phyloP scores from a whole-genome alignment of 2,888 invertebrate species.

The Zhuqinia jingwanae region DNA sequence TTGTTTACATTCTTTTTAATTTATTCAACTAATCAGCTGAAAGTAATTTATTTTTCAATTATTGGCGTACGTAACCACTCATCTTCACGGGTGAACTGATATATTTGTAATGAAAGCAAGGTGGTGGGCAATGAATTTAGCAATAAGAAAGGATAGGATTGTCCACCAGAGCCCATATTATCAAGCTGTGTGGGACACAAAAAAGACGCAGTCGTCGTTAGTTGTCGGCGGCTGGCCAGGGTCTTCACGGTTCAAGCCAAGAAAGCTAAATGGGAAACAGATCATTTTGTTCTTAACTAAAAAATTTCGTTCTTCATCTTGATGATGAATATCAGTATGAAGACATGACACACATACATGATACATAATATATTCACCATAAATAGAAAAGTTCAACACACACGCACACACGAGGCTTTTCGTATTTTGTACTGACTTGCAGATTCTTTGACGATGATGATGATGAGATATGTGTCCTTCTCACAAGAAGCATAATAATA shows the following conservation, averaged over 20 bases:
- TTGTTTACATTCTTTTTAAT: neutral
- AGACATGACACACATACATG: slow-evolving; percentile 20
- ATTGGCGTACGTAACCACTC: neutral
- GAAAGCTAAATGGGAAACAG: slow-evolving; percentile 68
- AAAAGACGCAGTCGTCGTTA: neutral
- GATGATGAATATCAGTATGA: neutral
- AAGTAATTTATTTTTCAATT: neutral
- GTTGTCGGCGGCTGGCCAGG: slow-evolving; percentile 41
- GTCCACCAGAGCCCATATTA: neutral
- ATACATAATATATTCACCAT: slow-evolving; percentile 25
- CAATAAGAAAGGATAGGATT: neutral
- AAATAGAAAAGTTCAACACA: slow-evolving; percentile 27
- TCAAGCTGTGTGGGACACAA: no score
- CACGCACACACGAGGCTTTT: neutral
- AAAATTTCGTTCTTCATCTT: slow-evolving; percentile 44
- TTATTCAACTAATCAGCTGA: neutral
- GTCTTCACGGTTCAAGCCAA: slow-evolving; percentile 65
- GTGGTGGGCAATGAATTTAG: neutral
- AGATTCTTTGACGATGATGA: slow-evolving; percentile 35
- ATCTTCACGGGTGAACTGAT: neutral
- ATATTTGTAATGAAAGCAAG: neutral
- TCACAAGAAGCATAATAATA: slow-evolving; percentile 53
- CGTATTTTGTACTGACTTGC: slow-evolving; percentile 60
- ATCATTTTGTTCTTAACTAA: slow-evolving; percentile 62
- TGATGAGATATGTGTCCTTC: neutral